Percentiles rank a stretch among this genome's conserved stretches.
Evolutionary conservation across 2,888 invertebrate species (phyloP).

Genomic region (Phyto melanocephala): DNA sequence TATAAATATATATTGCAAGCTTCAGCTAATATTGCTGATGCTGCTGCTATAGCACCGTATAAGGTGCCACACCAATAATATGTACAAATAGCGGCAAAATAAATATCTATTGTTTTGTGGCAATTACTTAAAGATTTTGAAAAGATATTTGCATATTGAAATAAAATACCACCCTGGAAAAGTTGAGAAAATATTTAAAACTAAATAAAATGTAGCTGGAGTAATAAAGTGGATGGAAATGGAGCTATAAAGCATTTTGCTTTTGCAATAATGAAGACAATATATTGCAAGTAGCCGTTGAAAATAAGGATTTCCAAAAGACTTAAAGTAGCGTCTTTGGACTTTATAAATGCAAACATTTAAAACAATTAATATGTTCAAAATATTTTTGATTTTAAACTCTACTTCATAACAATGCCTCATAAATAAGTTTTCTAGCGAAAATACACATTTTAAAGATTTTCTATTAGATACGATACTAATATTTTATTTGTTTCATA

Average conservation of each 20-base stretch:
- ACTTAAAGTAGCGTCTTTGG: neutral
- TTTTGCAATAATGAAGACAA: conserved; percentile 7
- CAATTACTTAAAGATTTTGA: conserved; percentile 28
- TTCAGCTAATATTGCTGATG: neutral
- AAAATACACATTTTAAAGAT: neutral
- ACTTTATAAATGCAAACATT: neutral
- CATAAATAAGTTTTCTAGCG: conserved; percentile 3
- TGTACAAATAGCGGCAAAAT: neutral
- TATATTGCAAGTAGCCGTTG: conserved; percentile 20
- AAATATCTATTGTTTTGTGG: conserved; percentile 36
- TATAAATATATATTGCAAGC: neutral
- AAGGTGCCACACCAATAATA: conserved; percentile 4
- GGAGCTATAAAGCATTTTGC: too few relatives aligned
- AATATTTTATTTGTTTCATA: neutral
- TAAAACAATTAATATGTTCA: too few relatives aligned
- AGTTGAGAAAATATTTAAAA: neutral
- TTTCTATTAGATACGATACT: neutral
- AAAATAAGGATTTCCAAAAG: neutral
- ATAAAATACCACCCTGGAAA: conserved; percentile 44
- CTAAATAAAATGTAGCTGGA: neutral
- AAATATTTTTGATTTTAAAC: neutral
- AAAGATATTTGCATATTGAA: conserved; percentile 38
- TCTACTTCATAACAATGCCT: conserved; percentile 19
- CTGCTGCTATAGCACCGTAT: neutral
- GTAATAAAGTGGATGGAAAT: too few relatives aligned